Evolutionary conservation across 1,140 invertebrate genomes (phyloP).

Genomic region (Aphelinus certus): DNA sequence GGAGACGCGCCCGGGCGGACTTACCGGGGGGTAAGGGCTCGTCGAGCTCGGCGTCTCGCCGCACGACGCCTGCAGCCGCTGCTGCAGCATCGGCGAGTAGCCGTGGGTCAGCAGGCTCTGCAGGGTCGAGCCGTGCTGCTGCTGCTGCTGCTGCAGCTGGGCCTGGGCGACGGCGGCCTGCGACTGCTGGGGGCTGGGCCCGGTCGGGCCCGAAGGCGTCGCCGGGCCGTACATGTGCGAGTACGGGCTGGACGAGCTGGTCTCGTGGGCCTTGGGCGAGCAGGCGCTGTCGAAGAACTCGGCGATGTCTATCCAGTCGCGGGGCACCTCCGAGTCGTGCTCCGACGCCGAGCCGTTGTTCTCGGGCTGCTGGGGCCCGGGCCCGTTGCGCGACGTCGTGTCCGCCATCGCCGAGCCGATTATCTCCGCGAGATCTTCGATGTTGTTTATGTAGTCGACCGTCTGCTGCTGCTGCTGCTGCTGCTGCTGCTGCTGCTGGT

Average conservation of each 20-base stretch:
- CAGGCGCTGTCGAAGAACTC: constrained; percentile 84
- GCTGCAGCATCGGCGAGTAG: constrained; percentile 78
- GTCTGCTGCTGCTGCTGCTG: constrained; percentile 53
- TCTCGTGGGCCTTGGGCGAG: constrained; percentile 70
- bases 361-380: constrained; percentile 71
- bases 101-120: constrained; percentile 80
- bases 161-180: background rate
- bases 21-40: constrained; percentile 64
- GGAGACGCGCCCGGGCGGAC: constrained; percentile 66
- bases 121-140: constrained; percentile 64
- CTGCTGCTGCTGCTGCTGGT: constrained; percentile 43
- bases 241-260: constrained; percentile 55
- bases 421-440: constrained; percentile 81
- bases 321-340: constrained; percentile 26
- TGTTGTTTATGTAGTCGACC: constrained; percentile 37
- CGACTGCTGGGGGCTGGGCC: background rate
- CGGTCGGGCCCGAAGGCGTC: background rate
- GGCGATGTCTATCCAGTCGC: constrained; percentile 81
- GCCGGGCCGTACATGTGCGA: constrained; percentile 53
- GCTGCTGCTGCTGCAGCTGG: background rate
- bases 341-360: constrained; percentile 76
- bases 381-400: constrained; percentile 77
- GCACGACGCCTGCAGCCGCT: constrained; percentile 64
- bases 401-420: constrained; percentile 91
- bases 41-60: constrained; percentile 66